Evolutionary conservation across 2,797 vertebrate genomes (phyloP), one percentile per base, ranked within the genome.

Genomic region (Chaetophractus vellerosus): DNA sequence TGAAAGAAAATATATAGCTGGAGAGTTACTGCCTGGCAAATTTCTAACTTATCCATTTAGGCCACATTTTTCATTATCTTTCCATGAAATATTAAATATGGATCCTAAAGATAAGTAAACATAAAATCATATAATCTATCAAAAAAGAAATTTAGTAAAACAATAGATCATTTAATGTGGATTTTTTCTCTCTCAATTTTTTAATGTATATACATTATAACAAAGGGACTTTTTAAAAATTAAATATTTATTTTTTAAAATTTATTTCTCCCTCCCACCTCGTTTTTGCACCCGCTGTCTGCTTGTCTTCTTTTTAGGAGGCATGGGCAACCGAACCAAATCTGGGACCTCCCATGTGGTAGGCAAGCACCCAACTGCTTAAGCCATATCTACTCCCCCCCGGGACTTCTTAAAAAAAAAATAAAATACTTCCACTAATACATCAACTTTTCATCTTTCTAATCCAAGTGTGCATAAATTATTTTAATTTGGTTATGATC

Each of bases 131-230:
- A 41, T 26, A 57, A 50, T 63, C 38, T 91, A 52, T 76, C 45
- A 45, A 93, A 90, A 94, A 88, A 84, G 36, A 84, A 91, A 85
- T n/a, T 48, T 75, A 81, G 63, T 89, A 90, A 79, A 75, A 81
- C 63, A 63, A 57, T 50, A 9, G 23, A 57, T 64, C 91, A 26
- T 24, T 14, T 89, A 69, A 74, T 87, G 36, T 21, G 5, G 2
- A 76, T 69, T 59, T 88, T 71, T 91, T 59, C 31, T 48, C 78
- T 71, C 57, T 75, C 64, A 59, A 61, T 86, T 94, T 8, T 93
- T 79, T 90, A 94, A 38, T 76, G 3, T 63, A 74, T 64, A 76
- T 8, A 85, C 0, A 50, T 64, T 87, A 64, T 45, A 78, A 68
- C 50, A 94, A 85, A 96, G 36, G 48, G 24, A 71, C 89, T 26